phyloP scores from a whole-genome alignment of 2,797 vertebrate species.

The Alauda arvensis region DNA sequence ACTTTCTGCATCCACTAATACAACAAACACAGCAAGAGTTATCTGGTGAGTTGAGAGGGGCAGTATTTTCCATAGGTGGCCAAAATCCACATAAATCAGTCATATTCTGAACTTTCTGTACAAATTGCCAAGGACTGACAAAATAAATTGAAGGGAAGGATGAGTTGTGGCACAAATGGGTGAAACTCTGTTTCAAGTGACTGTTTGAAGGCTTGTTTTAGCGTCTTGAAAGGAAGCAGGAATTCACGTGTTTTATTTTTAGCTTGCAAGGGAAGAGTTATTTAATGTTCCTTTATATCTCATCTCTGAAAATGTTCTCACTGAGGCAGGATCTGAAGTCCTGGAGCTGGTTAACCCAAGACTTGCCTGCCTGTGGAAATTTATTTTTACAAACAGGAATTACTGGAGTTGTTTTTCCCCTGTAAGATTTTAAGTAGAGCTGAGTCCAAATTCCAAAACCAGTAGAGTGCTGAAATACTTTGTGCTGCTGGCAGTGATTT shows the following conservation, averaged over 20 bases:
- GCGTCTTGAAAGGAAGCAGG: constrained; percentile 21
- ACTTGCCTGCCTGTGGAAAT: background rate
- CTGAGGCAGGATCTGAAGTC: background rate
- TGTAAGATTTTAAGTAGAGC: constrained; percentile 35
- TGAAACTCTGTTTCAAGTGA: constrained; percentile 12
- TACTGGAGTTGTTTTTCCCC: constrained; percentile 4
- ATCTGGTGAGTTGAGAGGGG: background rate
- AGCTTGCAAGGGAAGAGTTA: constrained; percentile 40
- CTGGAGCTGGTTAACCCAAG: constrained; percentile 23
- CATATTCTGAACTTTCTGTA: background rate
- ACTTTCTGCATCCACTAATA: background rate
- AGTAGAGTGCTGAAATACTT: constrained; percentile 26
- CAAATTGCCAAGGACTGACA: background rate
- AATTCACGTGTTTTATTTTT: constrained; percentile 54
- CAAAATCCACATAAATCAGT: background rate
- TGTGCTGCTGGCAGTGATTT: constrained; percentile 8
- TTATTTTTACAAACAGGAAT: constrained; percentile 12
- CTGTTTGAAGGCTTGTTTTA: constrained; percentile 28
- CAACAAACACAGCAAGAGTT: background rate
- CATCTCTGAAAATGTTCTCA: constrained; percentile 22
- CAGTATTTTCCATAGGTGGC: background rate
- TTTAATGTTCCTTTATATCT: constrained; percentile 35
- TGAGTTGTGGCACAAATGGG: background rate
- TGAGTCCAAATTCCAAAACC: constrained; percentile 1
- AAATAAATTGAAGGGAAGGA: background rate